Base-by-base conservation (phyloP, 2,888 invertebrate species). In the Leptinotarsa rubiginosa region DNA sequence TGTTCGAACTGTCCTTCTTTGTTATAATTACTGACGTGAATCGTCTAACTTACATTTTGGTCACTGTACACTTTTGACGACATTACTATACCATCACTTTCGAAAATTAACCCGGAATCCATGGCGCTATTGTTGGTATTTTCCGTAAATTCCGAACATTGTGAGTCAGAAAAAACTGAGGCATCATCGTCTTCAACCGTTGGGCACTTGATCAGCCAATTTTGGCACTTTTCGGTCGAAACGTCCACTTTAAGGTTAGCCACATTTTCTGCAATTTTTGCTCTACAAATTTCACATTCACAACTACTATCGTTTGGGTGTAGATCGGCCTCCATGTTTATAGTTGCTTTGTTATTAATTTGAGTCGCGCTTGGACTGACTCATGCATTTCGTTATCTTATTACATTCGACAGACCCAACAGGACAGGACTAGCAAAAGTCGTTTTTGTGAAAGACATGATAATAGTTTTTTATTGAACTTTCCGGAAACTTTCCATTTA, bases 101-200 rank as follows among this genome's bases (percentile, higher is more conserved):
- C 56, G 65, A 78, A 79, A 31, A 69, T 52, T 59, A 77, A 78
- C 7, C 79, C 79, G 52, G 78, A 78, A 47, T 76, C 74, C 77
- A 79, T 77, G 3, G 76, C 78, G 47, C 78, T 78, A 69, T 78
- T 78, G 13, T 73, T 49, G 12, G 78, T 77, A 66, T 75, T 67
- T 49, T 73, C 71, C n/a, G 75, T 75, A 13, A 72, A 31, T 5
- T 68, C 73, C 31, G 75, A 76, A 69, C 70, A 56, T 41, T 74
- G 69, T 4, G 73, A 72, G 16, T 75, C 75, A 3, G 74, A 74
- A 47, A 54, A 69, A 49, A 72, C 68, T 0, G 76, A 76, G 49
- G 31, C 54, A 68, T 56, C 50, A 22, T 77, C 77, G 67, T 20
- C 49, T 25, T 77, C 77, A 50, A 31, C 54, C n/a, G 69, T 59